These are phyloP conservation scores for Elmis aenea DNA, from an alignment of 2,888 invertebrate species.

Conservation along the genomic window DNA sequence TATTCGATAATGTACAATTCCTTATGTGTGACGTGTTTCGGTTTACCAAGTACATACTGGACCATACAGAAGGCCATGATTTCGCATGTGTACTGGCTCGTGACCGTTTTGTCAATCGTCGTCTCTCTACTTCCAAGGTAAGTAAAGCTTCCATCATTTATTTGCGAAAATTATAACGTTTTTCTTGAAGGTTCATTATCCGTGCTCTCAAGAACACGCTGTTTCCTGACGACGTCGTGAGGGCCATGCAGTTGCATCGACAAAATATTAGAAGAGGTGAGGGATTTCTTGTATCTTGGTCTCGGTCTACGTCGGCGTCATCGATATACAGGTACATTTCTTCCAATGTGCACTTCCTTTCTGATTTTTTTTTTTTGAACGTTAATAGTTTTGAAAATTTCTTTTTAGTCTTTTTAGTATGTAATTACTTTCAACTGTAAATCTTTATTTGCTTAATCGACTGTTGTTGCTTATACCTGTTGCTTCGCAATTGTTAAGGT, in stretches of 20 bases:
- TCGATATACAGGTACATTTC: conserved; percentile 53
- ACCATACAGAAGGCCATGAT: conserved; percentile 74
- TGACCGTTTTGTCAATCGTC: conserved; percentile 69
- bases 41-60: conserved; percentile 82
- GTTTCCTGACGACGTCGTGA: conserved; percentile 70
- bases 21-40: conserved; percentile 74
- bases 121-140: conserved; percentile 81
- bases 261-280: conserved; percentile 55
- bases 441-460: too few relatives aligned
- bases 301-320: conserved; percentile 56
- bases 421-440: too few relatives aligned
- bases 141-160: conserved; percentile 16
- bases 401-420: too few relatives aligned
- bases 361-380: conserved; percentile 9
- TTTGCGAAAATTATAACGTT: background rate
- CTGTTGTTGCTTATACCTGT: too few relatives aligned
- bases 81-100: conserved; percentile 76
- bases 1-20: conserved; percentile 83
- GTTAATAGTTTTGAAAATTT: too few relatives aligned
- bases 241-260: conserved; percentile 60
- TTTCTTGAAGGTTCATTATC: conserved; percentile 57
- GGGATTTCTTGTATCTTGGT: conserved; percentile 59
- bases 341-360: conserved; percentile 3
- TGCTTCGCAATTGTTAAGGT: too few relatives aligned
- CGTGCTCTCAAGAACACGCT: conserved; percentile 64